Base-by-base conservation (phyloP, 2,888 invertebrate genomes). In the Corythucha ciliata region DNA sequence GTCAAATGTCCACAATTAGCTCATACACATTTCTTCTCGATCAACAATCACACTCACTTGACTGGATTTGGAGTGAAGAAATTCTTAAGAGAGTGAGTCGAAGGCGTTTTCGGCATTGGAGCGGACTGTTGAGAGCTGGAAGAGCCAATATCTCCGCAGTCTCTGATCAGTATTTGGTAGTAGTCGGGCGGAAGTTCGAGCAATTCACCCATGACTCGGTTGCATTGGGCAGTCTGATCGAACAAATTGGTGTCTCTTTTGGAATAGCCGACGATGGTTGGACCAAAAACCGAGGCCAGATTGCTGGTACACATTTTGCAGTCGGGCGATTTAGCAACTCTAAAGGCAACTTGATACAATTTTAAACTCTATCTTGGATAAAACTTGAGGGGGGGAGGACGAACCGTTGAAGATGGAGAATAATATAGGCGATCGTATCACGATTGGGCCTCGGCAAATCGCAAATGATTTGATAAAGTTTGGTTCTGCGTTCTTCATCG, bases 401-500 rank as follows among this genome's bases (percentile, higher is more conserved):
- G 21, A 6, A 83, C 83, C 74, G 77, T 68, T 91, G 89, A 60
- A 96, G 74, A 70, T 98, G 97, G 53, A 92, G 72, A 60, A 93
- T 78, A 10, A 98, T 71, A 71, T 85, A 97, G 0, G 96, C 93
- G 48, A 98, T 73, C 0, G 96, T 93, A 67, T 98, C 96, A 14
- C 92, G 75, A 70, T 98, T 97, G 0, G 96, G 84, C 62, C 80
- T 83, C 8, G 97, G 96, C 62, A 98, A 72, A 59, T 84, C 79
- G 20, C 81, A 78, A 59, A 97, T 80, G 0, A 85, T 82, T 59
- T 85, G 81, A 64, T 79, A 79, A 2, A 87, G 66, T 32, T 78
- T 75, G 0, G 80, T 77, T 2, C 75, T 73, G 24, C 78, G 75
- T 60, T 84, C 81, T 50, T 70, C 68, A 0, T 65, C 54, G 22